Conservation (phyloP, 2,113 vertebrate species). For the Poeciliopsis occidentalis region DNA sequence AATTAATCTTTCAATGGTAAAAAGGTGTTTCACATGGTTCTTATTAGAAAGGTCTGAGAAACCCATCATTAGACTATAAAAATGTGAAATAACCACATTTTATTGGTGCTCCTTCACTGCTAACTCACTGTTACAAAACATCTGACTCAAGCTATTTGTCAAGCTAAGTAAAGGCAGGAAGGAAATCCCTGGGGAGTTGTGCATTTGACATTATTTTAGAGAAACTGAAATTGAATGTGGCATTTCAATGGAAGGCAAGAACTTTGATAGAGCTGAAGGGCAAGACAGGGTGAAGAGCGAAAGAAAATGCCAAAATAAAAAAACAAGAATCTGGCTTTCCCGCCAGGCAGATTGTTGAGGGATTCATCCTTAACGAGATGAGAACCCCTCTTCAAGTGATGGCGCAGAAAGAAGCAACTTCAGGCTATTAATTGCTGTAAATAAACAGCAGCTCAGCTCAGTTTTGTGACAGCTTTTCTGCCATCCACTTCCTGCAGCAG, state of each 20-base stretch:
- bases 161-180: constrained; percentile 52
- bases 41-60: neutral
- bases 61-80: neutral
- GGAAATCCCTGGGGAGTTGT: constrained; percentile 41
- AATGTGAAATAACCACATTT: neutral
- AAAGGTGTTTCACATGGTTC: neutral
- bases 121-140: constrained; percentile 35
- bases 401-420: constrained; percentile 32
- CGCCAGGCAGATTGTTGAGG: constrained; percentile 22
- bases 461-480: constrained; percentile 47
- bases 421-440: constrained; percentile 36
- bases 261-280: constrained; percentile 51
- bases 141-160: constrained; percentile 59
- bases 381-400: constrained; percentile 40
- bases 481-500: constrained; percentile 43
- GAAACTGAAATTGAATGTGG: constrained; percentile 54
- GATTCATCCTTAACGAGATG: constrained; percentile 33
- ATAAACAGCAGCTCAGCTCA: constrained; percentile 27
- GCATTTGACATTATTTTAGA: constrained; percentile 51
- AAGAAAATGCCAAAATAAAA: constrained; percentile 4
- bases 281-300: neutral
- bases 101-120: constrained; percentile 30
- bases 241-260: constrained; percentile 39
- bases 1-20: too few relatives aligned
- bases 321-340: constrained; percentile 40